Conservation (phyloP, 2,113 vertebrate species). For the Plotosus lineatus region DNA sequence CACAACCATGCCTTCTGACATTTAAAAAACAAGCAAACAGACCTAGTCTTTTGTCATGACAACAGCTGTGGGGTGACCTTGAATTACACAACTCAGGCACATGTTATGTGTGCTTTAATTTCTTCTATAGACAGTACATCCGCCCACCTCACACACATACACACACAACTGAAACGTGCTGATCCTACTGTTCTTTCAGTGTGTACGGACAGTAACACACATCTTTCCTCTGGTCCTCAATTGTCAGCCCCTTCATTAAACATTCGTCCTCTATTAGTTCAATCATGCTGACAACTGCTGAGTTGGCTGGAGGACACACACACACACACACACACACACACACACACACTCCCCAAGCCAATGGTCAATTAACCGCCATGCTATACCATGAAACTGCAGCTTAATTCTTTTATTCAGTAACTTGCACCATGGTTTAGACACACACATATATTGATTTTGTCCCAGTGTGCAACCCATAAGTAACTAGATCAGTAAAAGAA, state of each 20-base stretch:
- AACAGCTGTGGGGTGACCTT: slow-evolving; percentile 25
- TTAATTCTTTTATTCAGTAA: neutral
- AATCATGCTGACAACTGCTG: slow-evolving; percentile 51
- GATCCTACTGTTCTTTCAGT: neutral
- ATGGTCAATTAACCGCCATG: slow-evolving; percentile 15
- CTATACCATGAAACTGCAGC: neutral
- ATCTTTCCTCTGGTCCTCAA: slow-evolving; percentile 15
- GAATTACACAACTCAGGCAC: neutral
- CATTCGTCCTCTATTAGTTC: slow-evolving; percentile 53
- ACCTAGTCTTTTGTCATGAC: neutral
- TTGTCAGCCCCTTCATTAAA: slow-evolving; percentile 45
- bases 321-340: neutral
- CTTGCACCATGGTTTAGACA: neutral
- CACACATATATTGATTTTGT: no score
- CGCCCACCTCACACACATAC: neutral
- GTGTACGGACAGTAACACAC: neutral
- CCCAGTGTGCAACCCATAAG: no score
- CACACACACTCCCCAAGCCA: neutral
- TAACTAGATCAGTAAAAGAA: no score
- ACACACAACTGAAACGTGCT: neutral
- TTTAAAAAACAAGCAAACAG: slow-evolving; percentile 8
- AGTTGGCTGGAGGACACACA: slow-evolving; percentile 49
- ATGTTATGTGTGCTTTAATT: neutral
- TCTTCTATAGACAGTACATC: neutral
- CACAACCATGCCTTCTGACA: neutral